A percentile compares a stretch with the other conserved stretches of the same genome.
phyloP scores from a whole-genome alignment of 2,888 invertebrate genomes.

The Diaprepes abbreviatus region DNA sequence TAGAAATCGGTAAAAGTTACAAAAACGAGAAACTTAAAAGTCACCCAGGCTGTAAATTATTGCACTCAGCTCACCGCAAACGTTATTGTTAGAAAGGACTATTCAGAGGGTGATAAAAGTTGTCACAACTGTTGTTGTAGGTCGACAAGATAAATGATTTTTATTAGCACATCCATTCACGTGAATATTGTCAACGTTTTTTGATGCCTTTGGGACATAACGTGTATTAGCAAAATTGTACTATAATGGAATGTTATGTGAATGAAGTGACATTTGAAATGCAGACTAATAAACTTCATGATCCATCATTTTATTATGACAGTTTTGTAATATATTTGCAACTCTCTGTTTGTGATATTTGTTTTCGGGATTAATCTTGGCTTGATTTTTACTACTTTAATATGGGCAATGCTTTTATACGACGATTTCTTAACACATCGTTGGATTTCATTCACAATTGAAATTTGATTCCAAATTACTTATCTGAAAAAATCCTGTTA shows the following conservation, averaged over 20 bases:
- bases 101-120: conserved; percentile 42
- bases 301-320: conserved; percentile 9
- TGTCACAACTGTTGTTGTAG: conserved; percentile 57
- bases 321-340: no score
- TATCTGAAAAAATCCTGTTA: no score
- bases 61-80: conserved; percentile 17
- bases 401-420: no score
- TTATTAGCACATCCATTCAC: conserved; percentile 46
- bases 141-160: conserved; percentile 58
- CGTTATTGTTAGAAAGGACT: conserved; percentile 15
- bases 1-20: conserved; percentile 3
- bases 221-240: conserved; percentile 26
- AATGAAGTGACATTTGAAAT: conserved; percentile 27
- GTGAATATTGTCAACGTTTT: conserved; percentile 1
- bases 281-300: conserved; percentile 29
- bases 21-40: conserved; percentile 12
- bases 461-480: no score
- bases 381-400: no score
- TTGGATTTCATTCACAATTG: no score
- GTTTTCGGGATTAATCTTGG: no score
- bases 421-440: no score
- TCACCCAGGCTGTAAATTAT: conserved; percentile 31
- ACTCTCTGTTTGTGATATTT: no score
- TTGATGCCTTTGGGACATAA: conserved; percentile 30
- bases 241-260: conserved; percentile 10